Conservation (phyloP, 2,113 vertebrate species). For the Merops nubicus region DNA sequence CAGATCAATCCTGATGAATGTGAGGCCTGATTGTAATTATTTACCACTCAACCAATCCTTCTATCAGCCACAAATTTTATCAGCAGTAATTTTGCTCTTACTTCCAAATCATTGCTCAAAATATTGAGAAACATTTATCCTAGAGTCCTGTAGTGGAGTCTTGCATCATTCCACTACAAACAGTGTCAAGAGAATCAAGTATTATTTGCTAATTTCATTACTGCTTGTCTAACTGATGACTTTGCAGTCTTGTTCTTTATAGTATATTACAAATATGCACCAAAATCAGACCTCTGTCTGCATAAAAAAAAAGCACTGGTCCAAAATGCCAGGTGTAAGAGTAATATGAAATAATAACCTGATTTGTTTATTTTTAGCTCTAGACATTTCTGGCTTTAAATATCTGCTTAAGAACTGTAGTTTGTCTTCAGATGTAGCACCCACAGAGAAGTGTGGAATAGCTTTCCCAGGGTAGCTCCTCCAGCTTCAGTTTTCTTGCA, state of each 20-base stretch:
- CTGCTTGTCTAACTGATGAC: not conserved
- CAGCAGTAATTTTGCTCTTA: not conserved
- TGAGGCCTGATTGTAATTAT: not conserved
- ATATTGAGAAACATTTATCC: not conserved
- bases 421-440: not conserved
- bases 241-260: not conserved
- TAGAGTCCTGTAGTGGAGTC: not conserved
- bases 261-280: not conserved
- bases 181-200: not conserved
- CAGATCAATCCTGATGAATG: not conserved
- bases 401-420: not conserved
- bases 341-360: not conserved
- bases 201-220: constrained; percentile 14
- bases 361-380: not conserved
- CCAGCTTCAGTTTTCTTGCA: not conserved
- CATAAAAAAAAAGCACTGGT: not conserved
- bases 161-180: not conserved
- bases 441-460: not conserved
- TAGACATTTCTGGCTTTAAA: not conserved
- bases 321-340: not conserved
- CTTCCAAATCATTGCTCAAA: not conserved
- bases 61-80: not conserved
- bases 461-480: not conserved
- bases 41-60: not conserved
- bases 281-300: not conserved